A percentile compares a stretch with the other conserved stretches of the same genome.
phyloP scores from a whole-genome alignment of 2,888 invertebrate species.

The Phoronis australis region DNA sequence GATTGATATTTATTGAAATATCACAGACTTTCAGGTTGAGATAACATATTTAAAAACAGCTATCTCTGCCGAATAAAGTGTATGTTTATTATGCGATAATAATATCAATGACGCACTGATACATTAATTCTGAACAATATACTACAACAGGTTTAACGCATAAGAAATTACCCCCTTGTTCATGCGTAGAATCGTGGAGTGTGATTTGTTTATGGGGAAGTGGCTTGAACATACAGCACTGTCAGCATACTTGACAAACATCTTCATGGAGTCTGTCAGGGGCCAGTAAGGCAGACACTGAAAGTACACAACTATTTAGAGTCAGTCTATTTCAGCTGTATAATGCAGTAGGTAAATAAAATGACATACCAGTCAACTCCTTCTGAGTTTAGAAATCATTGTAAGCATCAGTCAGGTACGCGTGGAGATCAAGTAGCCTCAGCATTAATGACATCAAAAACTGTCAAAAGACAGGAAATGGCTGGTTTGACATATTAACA shows the following conservation, averaged over 20 bases:
- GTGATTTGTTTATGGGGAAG: slow-evolving; percentile 66
- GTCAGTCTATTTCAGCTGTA: too few relatives aligned
- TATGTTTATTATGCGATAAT: too few relatives aligned
- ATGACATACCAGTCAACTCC: slow-evolving; percentile 4
- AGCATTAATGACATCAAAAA: too few relatives aligned
- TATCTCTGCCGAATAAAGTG: too few relatives aligned
- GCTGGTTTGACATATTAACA: too few relatives aligned
- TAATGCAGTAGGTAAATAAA: too few relatives aligned
- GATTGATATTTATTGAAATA: neutral
- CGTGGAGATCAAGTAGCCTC: too few relatives aligned
- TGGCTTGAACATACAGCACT: slow-evolving; percentile 69
- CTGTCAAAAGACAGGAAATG: too few relatives aligned
- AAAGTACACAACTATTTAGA: slow-evolving; percentile 19
- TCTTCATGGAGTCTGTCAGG: slow-evolving; percentile 71
- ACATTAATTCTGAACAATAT: slow-evolving; percentile 34
- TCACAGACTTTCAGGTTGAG: too few relatives aligned
- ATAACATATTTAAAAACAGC: too few relatives aligned
- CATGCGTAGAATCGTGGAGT: slow-evolving; percentile 74
- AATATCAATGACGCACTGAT: too few relatives aligned
- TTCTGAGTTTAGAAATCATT: neutral
- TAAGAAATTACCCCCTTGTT: slow-evolving; percentile 75
- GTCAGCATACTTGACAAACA: slow-evolving; percentile 74
- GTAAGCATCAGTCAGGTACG: neutral
- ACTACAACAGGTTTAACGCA: too few relatives aligned
- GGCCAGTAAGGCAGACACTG: slow-evolving; percentile 72